Base-by-base conservation (phyloP, 2,888 invertebrate genomes). In the Tetragonula carbonaria region DNA sequence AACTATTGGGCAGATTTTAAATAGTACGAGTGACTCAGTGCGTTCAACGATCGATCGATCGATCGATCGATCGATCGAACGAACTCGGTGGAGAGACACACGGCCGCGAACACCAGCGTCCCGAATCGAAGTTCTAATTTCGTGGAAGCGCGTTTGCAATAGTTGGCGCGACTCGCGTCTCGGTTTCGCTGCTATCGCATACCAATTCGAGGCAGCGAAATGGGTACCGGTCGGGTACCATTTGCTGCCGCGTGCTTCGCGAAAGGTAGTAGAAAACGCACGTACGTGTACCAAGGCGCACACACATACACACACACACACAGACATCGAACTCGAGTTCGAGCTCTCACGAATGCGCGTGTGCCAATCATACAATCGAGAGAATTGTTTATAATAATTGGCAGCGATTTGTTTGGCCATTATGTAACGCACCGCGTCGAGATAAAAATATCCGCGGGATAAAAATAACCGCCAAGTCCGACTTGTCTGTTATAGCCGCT, bases 351-450 rank as follows among this genome's bases (percentile, higher is more conserved):
- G 55, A n/a, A 53, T 33, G 16, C 8, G 55, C 21, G 51, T 18
- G 53, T 71, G 88, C 87, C 88, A 88, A 87, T 87, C 87, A 78
- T 59, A 70, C 66, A 67, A 63, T 75, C 78, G 57, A 80, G 50
- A 68, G 78, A 73, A 90, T 92, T 93, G 91, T 93, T 93, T 93
- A 93, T 93, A 92, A 92, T 91, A 93, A 94, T 92, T 92, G 92
- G 92, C 92, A 91, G 86, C 81, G 86, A 90, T 91, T 92, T 92
- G 85, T 91, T 92, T 91, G 88, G 86, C 86, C 86, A 89, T 94
- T 94, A 94, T 90, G 92, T 94, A 94, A 94, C 73, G 16, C 78
- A 73, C 50, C 84, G 45, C 45, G 93, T 92, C n/a, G 33, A 86
- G 86, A 88, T 91, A 86, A 92, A 92, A 94, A 94, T 94, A 94